phyloP scores from a whole-genome alignment of 2,888 invertebrate genomes.

The Epirrhoe tristata region DNA sequence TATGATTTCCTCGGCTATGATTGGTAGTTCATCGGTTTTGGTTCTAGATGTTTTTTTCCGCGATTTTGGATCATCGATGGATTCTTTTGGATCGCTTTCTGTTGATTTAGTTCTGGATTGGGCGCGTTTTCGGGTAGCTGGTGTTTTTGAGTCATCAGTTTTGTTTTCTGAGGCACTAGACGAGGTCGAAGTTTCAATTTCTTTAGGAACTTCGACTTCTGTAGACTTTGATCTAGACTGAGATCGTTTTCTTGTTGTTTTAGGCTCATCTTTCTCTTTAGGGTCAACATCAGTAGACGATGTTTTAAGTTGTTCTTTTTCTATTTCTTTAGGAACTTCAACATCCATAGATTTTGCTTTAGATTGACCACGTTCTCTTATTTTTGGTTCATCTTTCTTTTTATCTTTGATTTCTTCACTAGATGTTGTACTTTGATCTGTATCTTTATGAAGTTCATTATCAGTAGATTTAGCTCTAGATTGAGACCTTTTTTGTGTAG shows the following conservation, averaged over 20 bases:
- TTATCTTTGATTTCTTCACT: constrained; percentile 12
- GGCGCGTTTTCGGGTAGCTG: constrained; percentile 65
- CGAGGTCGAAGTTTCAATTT: neutral
- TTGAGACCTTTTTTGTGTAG: constrained; percentile 38
- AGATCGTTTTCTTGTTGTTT: constrained; percentile 37
- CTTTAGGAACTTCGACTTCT: constrained; percentile 15
- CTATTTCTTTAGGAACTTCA: constrained; percentile 8
- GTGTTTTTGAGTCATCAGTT: constrained; percentile 43
- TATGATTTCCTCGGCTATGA: constrained; percentile 8
- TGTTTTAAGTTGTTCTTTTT: neutral
- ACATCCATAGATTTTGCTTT: constrained; percentile 27
- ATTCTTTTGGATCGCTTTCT: constrained; percentile 48
- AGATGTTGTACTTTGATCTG: too few relatives aligned
- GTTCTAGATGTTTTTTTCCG: constrained; percentile 63
- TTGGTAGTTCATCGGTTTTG: constrained; percentile 41
- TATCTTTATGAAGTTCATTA: constrained; percentile 8
- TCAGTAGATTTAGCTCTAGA: constrained; percentile 29
- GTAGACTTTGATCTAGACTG: constrained; percentile 32
- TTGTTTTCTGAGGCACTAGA: neutral
- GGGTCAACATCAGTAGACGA: constrained; percentile 13
- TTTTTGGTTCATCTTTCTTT: constrained; percentile 26
- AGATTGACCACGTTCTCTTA: constrained; percentile 38
- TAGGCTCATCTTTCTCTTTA: constrained; percentile 23
- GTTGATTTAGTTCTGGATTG: constrained; percentile 43
- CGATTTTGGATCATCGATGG: constrained; percentile 55